These are phyloP conservation scores for Mormoops blainvillei DNA, from an alignment of 2,113 vertebrate genomes.

Conservation along the genomic window DNA sequence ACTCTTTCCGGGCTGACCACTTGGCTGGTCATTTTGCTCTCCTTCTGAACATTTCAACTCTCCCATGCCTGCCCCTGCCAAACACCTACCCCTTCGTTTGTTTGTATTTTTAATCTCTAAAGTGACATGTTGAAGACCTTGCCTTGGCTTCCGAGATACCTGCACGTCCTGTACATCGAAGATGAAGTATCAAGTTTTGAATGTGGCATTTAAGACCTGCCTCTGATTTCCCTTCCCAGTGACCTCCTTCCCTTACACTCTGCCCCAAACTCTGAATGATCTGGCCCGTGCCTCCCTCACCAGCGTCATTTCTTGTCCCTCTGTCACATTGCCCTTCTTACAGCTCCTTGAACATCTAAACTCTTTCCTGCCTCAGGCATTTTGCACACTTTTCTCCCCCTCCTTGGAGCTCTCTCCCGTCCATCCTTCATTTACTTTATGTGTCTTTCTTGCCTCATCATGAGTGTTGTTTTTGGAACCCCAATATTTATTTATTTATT, in stretches of 20 bases:
- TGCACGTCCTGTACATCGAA: background rate
- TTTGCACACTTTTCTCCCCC: background rate
- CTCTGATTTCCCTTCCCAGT: background rate
- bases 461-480: background rate
- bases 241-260: background rate
- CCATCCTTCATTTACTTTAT: background rate
- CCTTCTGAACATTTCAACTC: background rate
- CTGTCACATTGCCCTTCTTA: background rate
- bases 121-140: background rate
- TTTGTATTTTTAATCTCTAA: slow-evolving; percentile 37
- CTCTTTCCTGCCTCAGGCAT: background rate
- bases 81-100: background rate
- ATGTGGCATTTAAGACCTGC: background rate
- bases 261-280: background rate
- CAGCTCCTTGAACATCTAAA: background rate
- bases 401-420: background rate
- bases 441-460: background rate
- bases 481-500: background rate
- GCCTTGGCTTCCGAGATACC: background rate
- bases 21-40: background rate
- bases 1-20: slow-evolving; percentile 66
- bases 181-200: background rate
- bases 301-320: background rate
- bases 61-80: background rate
- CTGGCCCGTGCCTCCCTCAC: background rate